Percentiles rank a stretch among this genome's conserved stretches.
Evolutionary conservation across 2,113 vertebrate species (phyloP).

Genomic region (Phoenicopterus ruber): DNA sequence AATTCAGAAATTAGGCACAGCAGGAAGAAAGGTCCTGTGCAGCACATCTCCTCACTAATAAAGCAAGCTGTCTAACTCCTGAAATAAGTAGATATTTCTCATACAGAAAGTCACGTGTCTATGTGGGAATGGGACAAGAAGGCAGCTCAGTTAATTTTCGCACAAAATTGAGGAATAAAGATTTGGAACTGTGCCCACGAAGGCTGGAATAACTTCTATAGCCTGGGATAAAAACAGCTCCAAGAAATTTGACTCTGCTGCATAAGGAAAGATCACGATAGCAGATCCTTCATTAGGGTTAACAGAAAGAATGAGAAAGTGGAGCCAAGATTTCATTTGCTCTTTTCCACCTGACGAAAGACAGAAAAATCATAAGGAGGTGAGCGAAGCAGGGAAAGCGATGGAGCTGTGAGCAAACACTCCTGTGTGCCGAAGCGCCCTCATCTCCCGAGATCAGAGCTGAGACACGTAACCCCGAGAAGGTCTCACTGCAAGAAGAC

Average conservation of each 20-base stretch:
- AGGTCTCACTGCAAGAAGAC: neutral
- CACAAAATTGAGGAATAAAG: neutral
- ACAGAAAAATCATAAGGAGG: neutral
- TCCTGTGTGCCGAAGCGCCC: neutral
- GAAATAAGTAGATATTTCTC: neutral
- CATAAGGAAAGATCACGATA: fast-evolving
- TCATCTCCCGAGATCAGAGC: neutral
- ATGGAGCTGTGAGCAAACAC: neutral
- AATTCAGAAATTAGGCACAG: conserved; percentile 38
- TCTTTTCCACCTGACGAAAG: neutral
- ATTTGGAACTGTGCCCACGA: neutral
- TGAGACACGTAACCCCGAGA: neutral
- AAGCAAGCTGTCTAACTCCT: neutral
- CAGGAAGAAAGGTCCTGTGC: neutral
- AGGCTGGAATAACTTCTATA: neutral
- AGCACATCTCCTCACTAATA: neutral
- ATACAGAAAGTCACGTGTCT: neutral
- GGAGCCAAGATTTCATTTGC: neutral
- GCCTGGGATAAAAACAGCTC: neutral
- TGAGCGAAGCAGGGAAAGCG: neutral
- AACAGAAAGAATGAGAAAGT: neutral
- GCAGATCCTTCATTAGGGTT: neutral
- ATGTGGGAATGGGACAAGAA: neutral
- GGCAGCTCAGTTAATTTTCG: neutral
- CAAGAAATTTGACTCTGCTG: neutral